Base-by-base conservation (phyloP, 35 echinoderm and acorn worm genomes). In the Apostichopus japonicus region DNA sequence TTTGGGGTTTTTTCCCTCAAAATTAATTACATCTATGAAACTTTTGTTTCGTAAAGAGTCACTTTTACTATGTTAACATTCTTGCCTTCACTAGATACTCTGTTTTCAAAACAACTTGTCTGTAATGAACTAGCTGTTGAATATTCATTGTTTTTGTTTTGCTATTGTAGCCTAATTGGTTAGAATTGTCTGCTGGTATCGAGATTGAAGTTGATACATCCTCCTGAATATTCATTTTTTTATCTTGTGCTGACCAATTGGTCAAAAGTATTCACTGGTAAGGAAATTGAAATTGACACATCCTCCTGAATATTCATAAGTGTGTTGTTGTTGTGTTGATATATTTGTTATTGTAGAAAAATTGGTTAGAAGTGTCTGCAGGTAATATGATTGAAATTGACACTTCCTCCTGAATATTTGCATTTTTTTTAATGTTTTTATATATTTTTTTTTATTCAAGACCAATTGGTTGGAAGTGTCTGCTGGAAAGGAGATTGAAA, bases 301-400 rank as follows among this genome's bases (percentile, higher is more conserved):
- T 94, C 96, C n/a, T 94, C 94, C 24, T 63, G 33, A 44, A 44
- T 44, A 44, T 44, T 44, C 61, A 65, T 65, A 65, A 15, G 8
- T 65, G 0, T 8, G 53, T 81, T 54, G 80, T 79, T 55, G 16
- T 91, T 73, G n/a, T n/a, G n/a, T n/a, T n/a, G n/a, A n/a, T n/a
- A n/a, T n/a, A n/a, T n/a, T n/a, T n/a, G n/a, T n/a, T n/a, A n/a
- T 9, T 24, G 61, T 79, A 98, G 96, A 86, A 77, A 51, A 94
- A 95, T 83, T 98, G 94, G 94, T 70, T 98, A 8, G 67, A 98
- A 86, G 92, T 98, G 4, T 83, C 72, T 79, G 94, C 96, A 80
- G 94, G 62, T 0, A 56, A 65, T 8, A 72, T 76, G 24, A 79
- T 98, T 52, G 92, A 95, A 56, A 79, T 98, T 56, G 96, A 98